phyloP scores from a whole-genome alignment of 2,888 invertebrate species.

The Gibbula magus region DNA sequence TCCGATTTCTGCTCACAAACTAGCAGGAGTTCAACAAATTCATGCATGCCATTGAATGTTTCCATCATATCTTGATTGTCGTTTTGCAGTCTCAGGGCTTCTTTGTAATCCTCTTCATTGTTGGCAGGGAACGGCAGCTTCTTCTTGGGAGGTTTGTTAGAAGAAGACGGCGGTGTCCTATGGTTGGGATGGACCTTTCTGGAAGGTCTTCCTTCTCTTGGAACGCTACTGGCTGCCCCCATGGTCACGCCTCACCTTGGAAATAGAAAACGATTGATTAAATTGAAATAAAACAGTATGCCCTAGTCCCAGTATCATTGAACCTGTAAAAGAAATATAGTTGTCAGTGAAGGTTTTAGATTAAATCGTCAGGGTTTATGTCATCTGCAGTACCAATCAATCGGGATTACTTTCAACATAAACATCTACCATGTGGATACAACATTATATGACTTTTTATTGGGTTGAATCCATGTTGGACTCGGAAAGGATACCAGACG shows the following conservation, averaged over 20 bases:
- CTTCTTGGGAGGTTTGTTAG: not conserved
- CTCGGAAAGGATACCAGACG: no score
- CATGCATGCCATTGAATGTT: not conserved
- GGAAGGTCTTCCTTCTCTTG: not conserved
- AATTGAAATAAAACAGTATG: no score
- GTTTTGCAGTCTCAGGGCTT: not conserved
- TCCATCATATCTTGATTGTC: not conserved
- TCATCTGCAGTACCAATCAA: no score
- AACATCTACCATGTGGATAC: no score
- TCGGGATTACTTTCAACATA: no score
- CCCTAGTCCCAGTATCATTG: no score
- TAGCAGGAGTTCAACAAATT: not conserved
- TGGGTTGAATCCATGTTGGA: no score
- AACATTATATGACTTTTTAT: no score
- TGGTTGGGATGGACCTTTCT: not conserved
- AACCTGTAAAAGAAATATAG: no score
- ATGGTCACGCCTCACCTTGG: not conserved
- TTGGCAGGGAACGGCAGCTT: not conserved
- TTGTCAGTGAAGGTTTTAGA: no score
- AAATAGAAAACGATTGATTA: not conserved
- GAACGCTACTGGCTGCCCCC: not conserved
- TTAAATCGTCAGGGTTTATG: no score
- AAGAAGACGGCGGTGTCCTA: not conserved
- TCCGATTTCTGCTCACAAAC: not conserved
- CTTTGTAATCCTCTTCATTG: not conserved